Evolutionary conservation across 2,888 invertebrate genomes (phyloP).

Genomic region (Caenorhabditis imperialis): DNA sequence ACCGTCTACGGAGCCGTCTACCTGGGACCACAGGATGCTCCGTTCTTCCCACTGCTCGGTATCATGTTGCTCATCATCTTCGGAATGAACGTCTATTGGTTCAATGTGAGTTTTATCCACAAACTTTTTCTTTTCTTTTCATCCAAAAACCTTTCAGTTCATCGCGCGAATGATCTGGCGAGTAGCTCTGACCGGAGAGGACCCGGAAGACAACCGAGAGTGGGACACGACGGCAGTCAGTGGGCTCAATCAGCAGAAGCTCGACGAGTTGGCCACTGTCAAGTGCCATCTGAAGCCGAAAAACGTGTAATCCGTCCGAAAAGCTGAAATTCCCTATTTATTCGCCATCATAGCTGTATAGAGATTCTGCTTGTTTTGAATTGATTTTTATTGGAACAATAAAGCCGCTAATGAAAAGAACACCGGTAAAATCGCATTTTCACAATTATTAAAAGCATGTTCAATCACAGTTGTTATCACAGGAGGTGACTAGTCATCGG

Average conservation of each 20-base stretch:
- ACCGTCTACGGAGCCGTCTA: constrained; percentile 70
- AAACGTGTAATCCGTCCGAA: constrained; percentile 41
- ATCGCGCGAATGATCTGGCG: constrained; percentile 69
- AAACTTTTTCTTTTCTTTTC: not conserved
- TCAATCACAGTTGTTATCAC: not conserved
- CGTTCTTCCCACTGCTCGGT: constrained; percentile 67
- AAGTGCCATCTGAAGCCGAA: constrained; percentile 54
- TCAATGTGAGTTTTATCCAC: constrained; percentile 61
- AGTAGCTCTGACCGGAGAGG: constrained; percentile 70
- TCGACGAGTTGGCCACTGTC: constrained; percentile 51
- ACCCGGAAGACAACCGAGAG: constrained; percentile 73
- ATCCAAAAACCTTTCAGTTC: constrained; percentile 55
- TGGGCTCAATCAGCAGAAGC: constrained; percentile 56
- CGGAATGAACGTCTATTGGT: constrained; percentile 72
- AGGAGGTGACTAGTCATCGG: constrained; percentile 22
- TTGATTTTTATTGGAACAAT: no score
- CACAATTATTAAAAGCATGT: no score
- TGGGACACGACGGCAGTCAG: constrained; percentile 67
- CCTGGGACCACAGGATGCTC: constrained; percentile 67
- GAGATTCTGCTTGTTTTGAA: no score
- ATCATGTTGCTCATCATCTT: constrained; percentile 66
- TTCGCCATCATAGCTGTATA: no score
- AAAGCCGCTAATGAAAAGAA: no score
- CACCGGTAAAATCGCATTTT: no score
- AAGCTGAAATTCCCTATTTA: no score